Conservation (phyloP, 2,888 invertebrate genomes). For the Griposia aprilina region DNA sequence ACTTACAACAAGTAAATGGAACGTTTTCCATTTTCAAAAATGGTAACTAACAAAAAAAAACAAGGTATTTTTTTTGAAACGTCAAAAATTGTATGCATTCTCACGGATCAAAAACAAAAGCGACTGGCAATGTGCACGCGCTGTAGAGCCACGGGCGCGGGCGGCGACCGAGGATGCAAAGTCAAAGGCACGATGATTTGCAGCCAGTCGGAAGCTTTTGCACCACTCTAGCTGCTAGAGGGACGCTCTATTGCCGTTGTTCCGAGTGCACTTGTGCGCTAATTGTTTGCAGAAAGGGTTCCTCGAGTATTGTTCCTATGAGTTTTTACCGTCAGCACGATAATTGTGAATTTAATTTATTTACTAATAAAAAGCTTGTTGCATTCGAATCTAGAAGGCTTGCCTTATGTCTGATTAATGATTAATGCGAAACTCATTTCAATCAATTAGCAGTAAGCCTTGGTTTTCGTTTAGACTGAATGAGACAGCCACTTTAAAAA, state of each 20-base stretch:
- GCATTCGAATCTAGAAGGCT: background rate
- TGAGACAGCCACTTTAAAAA: background rate
- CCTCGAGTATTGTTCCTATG: constrained; percentile 85
- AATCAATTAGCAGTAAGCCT: constrained; percentile 2
- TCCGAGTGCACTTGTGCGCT: constrained; percentile 86
- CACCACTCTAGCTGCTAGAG: constrained; percentile 73
- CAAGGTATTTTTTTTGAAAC: constrained; percentile 30
- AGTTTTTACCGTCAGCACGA: constrained; percentile 82
- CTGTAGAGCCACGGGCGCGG: constrained; percentile 79
- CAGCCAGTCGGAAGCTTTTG: constrained; percentile 86
- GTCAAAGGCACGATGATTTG: constrained; percentile 82
- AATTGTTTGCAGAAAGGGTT: constrained; percentile 91
- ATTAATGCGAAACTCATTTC: background rate
- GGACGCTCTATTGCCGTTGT: constrained; percentile 87
- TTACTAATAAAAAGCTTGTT: background rate
- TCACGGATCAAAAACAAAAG: constrained; percentile 82
- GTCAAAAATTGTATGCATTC: constrained; percentile 55
- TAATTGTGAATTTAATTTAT: constrained; percentile 35
- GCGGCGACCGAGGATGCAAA: constrained; percentile 79
- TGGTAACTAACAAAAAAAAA: constrained; percentile 15
- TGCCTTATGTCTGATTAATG: background rate
- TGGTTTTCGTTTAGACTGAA: background rate
- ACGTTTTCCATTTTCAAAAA: background rate
- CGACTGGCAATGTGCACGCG: constrained; percentile 73
- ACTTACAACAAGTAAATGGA: too few species aligned